Percentiles rank a stretch among this genome's conserved stretches.
Evolutionary conservation across 2,113 vertebrate genomes (phyloP).

Genomic region (Parus major): DNA sequence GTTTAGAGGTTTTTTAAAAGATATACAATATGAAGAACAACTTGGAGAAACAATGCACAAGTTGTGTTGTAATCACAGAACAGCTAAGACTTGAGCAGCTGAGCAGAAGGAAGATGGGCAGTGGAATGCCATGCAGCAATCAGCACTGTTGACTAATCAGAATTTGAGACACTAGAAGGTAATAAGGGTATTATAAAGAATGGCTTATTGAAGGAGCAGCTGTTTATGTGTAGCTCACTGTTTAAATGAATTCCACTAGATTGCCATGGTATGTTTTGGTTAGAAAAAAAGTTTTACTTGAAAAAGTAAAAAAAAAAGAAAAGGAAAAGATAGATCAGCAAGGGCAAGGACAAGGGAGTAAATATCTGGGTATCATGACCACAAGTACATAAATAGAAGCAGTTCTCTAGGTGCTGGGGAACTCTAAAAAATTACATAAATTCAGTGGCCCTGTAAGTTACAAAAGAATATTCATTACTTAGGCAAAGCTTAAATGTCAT

Average conservation of each 20-base stretch:
- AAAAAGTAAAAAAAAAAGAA: neutral
- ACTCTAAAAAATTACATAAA: slow-evolving; percentile 40
- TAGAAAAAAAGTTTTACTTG: slow-evolving; percentile 69
- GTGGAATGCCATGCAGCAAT: slow-evolving; percentile 93
- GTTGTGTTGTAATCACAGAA: slow-evolving; percentile 88
- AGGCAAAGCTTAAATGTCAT: slow-evolving; percentile 62
- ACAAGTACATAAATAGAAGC: slow-evolving; percentile 5
- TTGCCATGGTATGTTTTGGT: slow-evolving; percentile 78
- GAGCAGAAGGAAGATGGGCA: slow-evolving; percentile 93
- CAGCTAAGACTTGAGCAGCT: slow-evolving; percentile 89
- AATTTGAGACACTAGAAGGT: slow-evolving; percentile 98
- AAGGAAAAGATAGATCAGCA: neutral
- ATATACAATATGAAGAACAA: slow-evolving; percentile 78
- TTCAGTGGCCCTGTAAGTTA: slow-evolving; percentile 47
- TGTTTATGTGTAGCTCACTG: slow-evolving; percentile 91
- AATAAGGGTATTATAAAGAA: slow-evolving; percentile 95
- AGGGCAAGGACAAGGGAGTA: slow-evolving; percentile 43
- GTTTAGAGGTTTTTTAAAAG: slow-evolving; percentile 68
- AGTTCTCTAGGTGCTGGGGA: slow-evolving; percentile 28
- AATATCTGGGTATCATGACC: slow-evolving; percentile 51
- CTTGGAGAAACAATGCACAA: slow-evolving; percentile 90
- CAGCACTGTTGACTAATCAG: slow-evolving; percentile 98
- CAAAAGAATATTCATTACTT: slow-evolving; percentile 67
- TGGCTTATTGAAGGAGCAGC: slow-evolving; percentile 96
- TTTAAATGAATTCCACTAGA: slow-evolving; percentile 80